These are phyloP conservation scores for Neosilurus hyrtlii DNA, from an alignment of 2,797 vertebrate species.

Conservation along the genomic window DNA sequence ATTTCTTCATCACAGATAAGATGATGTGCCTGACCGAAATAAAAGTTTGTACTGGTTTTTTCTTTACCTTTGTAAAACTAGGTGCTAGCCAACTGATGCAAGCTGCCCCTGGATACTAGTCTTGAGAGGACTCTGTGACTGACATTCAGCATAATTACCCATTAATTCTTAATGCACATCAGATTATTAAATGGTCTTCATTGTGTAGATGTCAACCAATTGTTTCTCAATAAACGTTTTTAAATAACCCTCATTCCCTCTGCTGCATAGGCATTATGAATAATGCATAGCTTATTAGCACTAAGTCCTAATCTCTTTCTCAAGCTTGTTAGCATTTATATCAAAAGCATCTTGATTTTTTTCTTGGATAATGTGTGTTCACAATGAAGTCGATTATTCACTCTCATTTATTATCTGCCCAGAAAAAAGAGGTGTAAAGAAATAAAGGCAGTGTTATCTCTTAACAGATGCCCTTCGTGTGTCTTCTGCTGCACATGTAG, in stretches of 20 bases:
- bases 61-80: too few species aligned
- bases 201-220: slow-evolving; percentile 34
- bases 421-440: slow-evolving; percentile 14
- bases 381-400: slow-evolving; percentile 18
- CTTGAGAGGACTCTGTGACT: slow-evolving; percentile 18
- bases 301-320: slow-evolving; percentile 33
- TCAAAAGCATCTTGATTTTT: slow-evolving; percentile 37
- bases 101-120: slow-evolving; percentile 5
- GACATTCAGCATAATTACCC: slow-evolving; percentile 40
- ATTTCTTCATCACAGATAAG: too few species aligned
- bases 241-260: slow-evolving; percentile 35
- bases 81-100: too few species aligned
- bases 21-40: too few species aligned
- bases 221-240: slow-evolving; percentile 41
- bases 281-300: slow-evolving; percentile 43
- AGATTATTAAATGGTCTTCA: slow-evolving; percentile 31
- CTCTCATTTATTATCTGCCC: slow-evolving; percentile 7
- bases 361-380: slow-evolving; percentile 1
- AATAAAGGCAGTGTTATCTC: not conserved
- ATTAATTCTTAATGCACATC: slow-evolving; percentile 36
- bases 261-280: slow-evolving; percentile 33
- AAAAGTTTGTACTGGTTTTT: too few species aligned
- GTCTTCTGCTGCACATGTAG: not conserved
- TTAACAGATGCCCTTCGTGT: slow-evolving; percentile 10
- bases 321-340: slow-evolving; percentile 36